Evolutionary conservation across 37 sponge, comb jelly and placozoan genomes (phyloP), one percentile per base, ranked within the genome.

Genomic region (Aphrocallistes beatrix): DNA sequence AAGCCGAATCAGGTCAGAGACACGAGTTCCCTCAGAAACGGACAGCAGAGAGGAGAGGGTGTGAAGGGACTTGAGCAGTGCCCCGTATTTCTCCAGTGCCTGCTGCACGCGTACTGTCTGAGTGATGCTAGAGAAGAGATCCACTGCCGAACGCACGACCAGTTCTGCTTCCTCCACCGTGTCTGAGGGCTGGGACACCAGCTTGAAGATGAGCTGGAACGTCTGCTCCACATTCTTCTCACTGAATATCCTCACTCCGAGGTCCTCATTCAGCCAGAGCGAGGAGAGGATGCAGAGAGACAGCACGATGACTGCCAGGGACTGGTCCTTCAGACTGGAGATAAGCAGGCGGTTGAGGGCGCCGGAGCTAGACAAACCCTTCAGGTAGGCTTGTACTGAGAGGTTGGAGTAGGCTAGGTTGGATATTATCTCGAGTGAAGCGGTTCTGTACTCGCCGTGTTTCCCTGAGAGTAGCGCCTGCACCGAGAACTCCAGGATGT

Each of bases 211-310:
- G 37, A 87, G 38, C 30, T 87, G 88, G 36, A 87, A 87, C 13
- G 84, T 87, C 69, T 87, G 88, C 32, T 87, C 88, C 10, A 87
- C 37, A 69, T 87, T 87, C 32, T 37, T 87, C 23, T 39, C 38
- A 47, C 42, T 83, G 38, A 87, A 87, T 48, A 87, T 83, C 87
- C 38, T 83, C 23, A 45, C 47, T 36, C 88, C 88, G 37, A 83
- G 51, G 0, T 87, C 83, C 30, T 87, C 88, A 38, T 40, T 37
- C 37, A 87, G 69, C 36, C 50, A 87, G 39, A 87, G 83, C 25
- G 84, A 83, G 38, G 88, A 83, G n/a, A 87, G 51, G 0, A 87
- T 47, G 16, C 51, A 50, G 25, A 87, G 60, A 19, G 88, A 87
- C 38, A 83, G 37, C 38, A 87, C 48, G 16, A 87, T 48, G 0